Conservation (phyloP, 2,888 invertebrate species). For the Tipula unca region DNA sequence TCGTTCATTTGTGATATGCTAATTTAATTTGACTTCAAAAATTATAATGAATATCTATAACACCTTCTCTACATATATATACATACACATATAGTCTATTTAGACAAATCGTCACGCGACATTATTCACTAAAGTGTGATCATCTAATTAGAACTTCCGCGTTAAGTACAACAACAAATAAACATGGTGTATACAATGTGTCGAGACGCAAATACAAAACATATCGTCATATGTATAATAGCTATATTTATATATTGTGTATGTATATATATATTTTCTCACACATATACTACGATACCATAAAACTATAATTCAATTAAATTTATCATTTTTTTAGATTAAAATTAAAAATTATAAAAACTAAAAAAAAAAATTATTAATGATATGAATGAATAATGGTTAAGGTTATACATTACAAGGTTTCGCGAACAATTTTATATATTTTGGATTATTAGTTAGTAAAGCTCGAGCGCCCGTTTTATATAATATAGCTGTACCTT, state of each 20-base stretch:
- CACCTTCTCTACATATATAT: neutral
- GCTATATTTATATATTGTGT: no score
- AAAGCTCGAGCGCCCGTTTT: neutral
- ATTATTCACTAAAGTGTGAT: constrained; percentile 8
- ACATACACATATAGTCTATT: neutral
- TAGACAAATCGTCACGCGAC: neutral
- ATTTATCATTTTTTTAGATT: neutral
- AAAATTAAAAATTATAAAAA: neutral
- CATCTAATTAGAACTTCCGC: constrained; percentile 8
- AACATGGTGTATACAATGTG: neutral
- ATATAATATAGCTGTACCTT: neutral
- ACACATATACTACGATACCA: neutral
- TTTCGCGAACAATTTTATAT: neutral
- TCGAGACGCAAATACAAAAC: neutral
- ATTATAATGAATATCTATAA: neutral
- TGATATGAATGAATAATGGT: neutral
- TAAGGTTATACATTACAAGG: neutral
- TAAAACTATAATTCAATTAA: neutral
- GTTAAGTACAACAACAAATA: neutral
- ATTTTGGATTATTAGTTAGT: neutral
- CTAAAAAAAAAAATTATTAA: neutral
- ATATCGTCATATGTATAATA: no score
- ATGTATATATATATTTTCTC: neutral
- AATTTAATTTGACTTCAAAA: neutral
- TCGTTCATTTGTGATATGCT: neutral